Evolutionary conservation across 1,140 invertebrate genomes (phyloP).

Genomic region (Tetramorium alpestre): DNA sequence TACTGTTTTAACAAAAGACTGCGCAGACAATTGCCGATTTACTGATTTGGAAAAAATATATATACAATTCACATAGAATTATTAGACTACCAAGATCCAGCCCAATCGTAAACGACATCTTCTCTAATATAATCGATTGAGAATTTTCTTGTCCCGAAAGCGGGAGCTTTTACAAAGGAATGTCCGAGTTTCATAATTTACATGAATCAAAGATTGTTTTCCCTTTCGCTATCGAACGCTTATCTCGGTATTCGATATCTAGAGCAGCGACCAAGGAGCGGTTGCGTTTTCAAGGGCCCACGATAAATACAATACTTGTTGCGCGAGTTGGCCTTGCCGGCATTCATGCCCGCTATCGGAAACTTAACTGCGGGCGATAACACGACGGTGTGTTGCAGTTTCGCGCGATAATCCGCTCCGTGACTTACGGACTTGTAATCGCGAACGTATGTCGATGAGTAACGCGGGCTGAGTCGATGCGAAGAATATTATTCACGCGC

Average conservation of each 20-base stretch:
- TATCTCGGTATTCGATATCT: constrained; percentile 13
- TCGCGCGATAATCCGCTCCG: constrained; percentile 52
- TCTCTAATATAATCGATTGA: not conserved
- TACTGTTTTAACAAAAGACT: too few relatives aligned
- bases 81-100: too few relatives aligned
- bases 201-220: not conserved
- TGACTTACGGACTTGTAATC: not conserved
- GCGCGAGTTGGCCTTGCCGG: constrained; percentile 52
- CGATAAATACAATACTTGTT: constrained; percentile 39
- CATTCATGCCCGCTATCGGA: constrained; percentile 19
- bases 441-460: not conserved
- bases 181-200: not conserved
- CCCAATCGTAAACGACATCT: too few relatives aligned
- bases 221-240: not conserved
- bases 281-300: constrained; percentile 57
- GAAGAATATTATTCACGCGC: not conserved
- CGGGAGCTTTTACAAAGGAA: not conserved
- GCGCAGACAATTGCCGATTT: too few relatives aligned
- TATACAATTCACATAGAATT: too few relatives aligned
- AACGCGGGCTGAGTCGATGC: constrained; percentile 4
- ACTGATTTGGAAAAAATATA: too few relatives aligned
- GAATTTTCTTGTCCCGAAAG: not conserved
- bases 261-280: not conserved
- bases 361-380: constrained; percentile 49
- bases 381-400: constrained; percentile 41